phyloP scores from a whole-genome alignment of 2,888 invertebrate genomes.

The Parnassius orleans region DNA sequence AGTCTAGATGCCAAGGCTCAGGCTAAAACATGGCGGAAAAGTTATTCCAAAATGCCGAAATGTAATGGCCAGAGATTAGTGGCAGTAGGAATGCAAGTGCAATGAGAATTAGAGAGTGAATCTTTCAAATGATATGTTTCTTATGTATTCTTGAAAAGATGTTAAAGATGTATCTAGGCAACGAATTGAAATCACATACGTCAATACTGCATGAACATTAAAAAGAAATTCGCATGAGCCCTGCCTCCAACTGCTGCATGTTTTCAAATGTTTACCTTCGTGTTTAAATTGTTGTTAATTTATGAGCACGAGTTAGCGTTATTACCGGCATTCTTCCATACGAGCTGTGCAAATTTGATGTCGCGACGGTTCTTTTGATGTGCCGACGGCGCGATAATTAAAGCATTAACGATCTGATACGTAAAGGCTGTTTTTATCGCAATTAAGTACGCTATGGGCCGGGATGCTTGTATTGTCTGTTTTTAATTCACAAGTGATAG shows the following conservation, averaged over 20 bases:
- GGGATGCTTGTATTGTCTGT: slow-evolving; percentile 46
- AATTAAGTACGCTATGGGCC: slow-evolving; percentile 61
- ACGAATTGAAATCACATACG: too few species aligned
- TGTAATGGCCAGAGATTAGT: too few species aligned
- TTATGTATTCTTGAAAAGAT: too few species aligned
- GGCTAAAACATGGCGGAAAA: too few species aligned
- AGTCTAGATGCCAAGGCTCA: neutral
- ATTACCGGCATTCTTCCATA: slow-evolving; percentile 38
- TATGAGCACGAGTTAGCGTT: slow-evolving; percentile 38
- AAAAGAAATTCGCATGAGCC: slow-evolving; percentile 16
- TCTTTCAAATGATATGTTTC: too few species aligned
- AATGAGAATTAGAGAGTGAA: too few species aligned
- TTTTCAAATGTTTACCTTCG: slow-evolving; percentile 13
- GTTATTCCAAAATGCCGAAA: too few species aligned
- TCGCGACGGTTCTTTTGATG: slow-evolving; percentile 61
- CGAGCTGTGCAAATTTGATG: slow-evolving; percentile 42
- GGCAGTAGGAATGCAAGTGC: too few species aligned
- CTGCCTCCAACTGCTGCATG: neutral
- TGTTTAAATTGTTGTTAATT: slow-evolving; percentile 29
- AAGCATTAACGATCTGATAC: slow-evolving; percentile 59
- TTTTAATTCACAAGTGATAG: slow-evolving; percentile 56
- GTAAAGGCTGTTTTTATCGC: slow-evolving; percentile 61
- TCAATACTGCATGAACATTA: neutral
- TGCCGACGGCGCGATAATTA: slow-evolving; percentile 61
- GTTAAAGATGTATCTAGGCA: too few species aligned